These are phyloP conservation scores for Melanotaenia maccullochi DNA, from an alignment of 2,797 vertebrate species.

Conservation along the genomic window DNA sequence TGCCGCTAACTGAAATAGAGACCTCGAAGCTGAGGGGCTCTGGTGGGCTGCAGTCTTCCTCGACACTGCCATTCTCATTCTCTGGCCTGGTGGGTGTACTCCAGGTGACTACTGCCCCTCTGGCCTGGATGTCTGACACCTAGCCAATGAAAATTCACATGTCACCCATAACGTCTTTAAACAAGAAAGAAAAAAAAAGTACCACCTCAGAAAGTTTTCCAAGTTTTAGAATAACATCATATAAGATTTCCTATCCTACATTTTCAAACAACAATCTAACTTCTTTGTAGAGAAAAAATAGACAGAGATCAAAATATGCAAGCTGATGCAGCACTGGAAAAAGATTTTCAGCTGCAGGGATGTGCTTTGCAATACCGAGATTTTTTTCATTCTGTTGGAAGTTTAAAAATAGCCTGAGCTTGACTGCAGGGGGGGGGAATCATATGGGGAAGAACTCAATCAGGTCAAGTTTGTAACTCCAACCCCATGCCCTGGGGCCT, in stretches of 20 bases:
- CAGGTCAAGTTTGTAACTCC: constrained; percentile 55
- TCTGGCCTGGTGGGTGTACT: constrained; percentile 82
- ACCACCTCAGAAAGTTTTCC: too few relatives aligned
- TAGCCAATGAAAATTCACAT: constrained; percentile 53
- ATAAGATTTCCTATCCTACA: too few relatives aligned
- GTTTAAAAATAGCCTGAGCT: constrained; percentile 62
- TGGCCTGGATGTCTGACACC: constrained; percentile 92
- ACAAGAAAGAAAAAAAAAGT: not conserved
- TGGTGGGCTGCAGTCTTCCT: constrained; percentile 58
- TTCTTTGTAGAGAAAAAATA: not conserved
- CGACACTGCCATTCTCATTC: constrained; percentile 76
- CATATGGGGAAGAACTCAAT: constrained; percentile 60
- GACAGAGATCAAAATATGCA: constrained; percentile 24
- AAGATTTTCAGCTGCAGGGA: constrained; percentile 35
- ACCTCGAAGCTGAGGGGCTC: constrained; percentile 89
- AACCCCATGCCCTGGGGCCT: constrained; percentile 30
- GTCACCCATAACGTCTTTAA: constrained; percentile 6
- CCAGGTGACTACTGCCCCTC: constrained; percentile 86
- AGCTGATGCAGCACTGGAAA: constrained; percentile 14
- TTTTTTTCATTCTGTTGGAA: constrained; percentile 57
- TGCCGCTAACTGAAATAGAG: constrained; percentile 88
- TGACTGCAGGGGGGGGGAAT: constrained; percentile 38
- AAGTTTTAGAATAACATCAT: not conserved
- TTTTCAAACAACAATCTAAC: not conserved
- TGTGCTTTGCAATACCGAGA: constrained; percentile 33